A percentile compares a stretch with the other conserved stretches of the same genome.
These are phyloP conservation scores for Gnathonemus longibarbis DNA, from an alignment of 2,113 vertebrate species.

Conservation along the genomic window DNA sequence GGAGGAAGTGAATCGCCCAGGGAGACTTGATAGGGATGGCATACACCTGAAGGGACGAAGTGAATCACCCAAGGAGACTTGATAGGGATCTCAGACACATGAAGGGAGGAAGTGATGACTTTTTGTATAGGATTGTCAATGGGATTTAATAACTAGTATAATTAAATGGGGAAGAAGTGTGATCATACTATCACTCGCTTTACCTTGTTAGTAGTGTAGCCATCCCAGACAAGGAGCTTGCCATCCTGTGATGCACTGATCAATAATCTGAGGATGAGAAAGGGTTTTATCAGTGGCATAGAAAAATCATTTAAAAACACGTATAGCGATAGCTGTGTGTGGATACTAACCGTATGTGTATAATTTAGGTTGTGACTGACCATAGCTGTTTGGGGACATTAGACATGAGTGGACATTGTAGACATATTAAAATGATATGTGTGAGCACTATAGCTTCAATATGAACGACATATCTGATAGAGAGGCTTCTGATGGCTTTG, in stretches of 20 bases:
- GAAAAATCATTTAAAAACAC: no score
- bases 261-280: constrained; percentile 48
- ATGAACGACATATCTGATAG: background rate
- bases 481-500: background rate
- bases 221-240: constrained; percentile 65
- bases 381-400: background rate
- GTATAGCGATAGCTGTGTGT: background rate
- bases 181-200: background rate
- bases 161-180: background rate
- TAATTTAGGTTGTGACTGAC: background rate
- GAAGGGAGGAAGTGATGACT: background rate
- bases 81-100: constrained; percentile 60
- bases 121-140: background rate
- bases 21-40: constrained; percentile 56
- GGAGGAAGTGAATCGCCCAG: constrained; percentile 46
- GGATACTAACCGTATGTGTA: background rate
- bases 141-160: background rate
- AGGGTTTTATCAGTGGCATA: background rate
- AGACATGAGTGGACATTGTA: background rate
- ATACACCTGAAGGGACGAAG: constrained; percentile 39
- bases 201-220: constrained; percentile 62
- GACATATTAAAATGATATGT: background rate
- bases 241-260: constrained; percentile 70
- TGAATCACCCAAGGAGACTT: constrained; percentile 63
- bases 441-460: background rate